These are phyloP conservation scores for Tachypleus tridentatus DNA, from an alignment of 1,140 invertebrate genomes.

Conservation along the genomic window DNA sequence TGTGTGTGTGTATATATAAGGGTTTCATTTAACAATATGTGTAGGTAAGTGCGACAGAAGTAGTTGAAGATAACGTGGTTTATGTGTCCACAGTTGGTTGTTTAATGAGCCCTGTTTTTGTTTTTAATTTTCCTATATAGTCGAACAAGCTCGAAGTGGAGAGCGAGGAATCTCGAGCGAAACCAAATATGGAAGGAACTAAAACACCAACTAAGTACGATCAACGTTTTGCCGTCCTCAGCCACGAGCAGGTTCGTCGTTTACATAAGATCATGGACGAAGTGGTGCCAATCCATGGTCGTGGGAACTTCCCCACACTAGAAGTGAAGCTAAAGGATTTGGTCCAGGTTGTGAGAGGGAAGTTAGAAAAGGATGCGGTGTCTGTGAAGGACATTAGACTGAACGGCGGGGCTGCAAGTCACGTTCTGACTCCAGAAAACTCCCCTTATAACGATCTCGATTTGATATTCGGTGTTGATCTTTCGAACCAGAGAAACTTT, in stretches of 20 bases:
- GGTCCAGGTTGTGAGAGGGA: conserved; percentile 64
- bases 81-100: too few species aligned
- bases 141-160: too few species aligned
- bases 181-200: too few species aligned
- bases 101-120: too few species aligned
- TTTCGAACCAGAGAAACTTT: conserved; percentile 56
- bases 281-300: conserved; percentile 85
- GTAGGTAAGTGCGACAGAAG: too few species aligned
- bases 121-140: too few species aligned
- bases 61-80: too few species aligned
- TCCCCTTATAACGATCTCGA: conserved; percentile 92
- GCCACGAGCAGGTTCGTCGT: conserved; percentile 69
- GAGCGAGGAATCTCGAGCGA: too few species aligned
- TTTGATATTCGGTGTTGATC: conserved; percentile 92
- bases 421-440: conserved; percentile 73
- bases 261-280: conserved; percentile 49
- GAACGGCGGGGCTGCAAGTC: conserved; percentile 96
- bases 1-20: too few species aligned
- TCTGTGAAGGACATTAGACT: conserved; percentile 81
- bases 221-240: conserved; percentile 52
- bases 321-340: conserved; percentile 85
- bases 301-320: conserved; percentile 96
- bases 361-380: conserved; percentile 58
- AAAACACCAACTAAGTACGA: too few species aligned
- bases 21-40: too few species aligned